Base-by-base conservation (phyloP, 2,888 invertebrate genomes). In the Callosobruchus maculatus region DNA sequence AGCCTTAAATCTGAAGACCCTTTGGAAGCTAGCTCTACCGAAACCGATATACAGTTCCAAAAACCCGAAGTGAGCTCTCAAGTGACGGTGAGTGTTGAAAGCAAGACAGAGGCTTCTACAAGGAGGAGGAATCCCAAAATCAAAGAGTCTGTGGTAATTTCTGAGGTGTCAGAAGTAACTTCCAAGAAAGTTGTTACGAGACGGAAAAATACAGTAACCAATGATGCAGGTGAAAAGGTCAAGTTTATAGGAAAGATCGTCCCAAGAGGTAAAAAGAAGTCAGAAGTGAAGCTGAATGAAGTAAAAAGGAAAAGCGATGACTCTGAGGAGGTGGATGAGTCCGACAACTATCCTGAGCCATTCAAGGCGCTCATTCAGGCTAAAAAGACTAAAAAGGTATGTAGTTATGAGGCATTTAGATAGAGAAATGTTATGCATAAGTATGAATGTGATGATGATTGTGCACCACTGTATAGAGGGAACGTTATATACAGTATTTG, bases 281-380 rank as follows among this genome's bases (percentile, higher is more conserved):
- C 82, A 26, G 81, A 84, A 71, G 72, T 81, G 18, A 80, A 83
- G 76, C 73, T 79, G 74, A 73, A 74, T 22, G 76, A 78, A 72
- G 75, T 78, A 18, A 75, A 70, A 22, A 77, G 76, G 68, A 80
- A 79, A 72, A 78, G 78, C 31, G 81, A 76, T 49, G 83, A 88
- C 22, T 89, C 89, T 76, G 91, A 92, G 82, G 89, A 90, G 74
- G 87, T 88, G 68, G 91, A 89, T 77, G 91, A 92, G 78, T 79
- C 83, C 0, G 91, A 91, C 82, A 92, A 92, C 81, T 92, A 92
- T 84, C 92, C 92, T 21, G 91, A 89, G 81, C 90, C 89, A 81
- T 92, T 91, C 82, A 92, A 92, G 83, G 90, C 91, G n/a, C 84
- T 92, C 73, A 86, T 92, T 71, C 90, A 91, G 85, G 89, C 91